A percentile compares a stretch with the other conserved stretches of the same genome.
Evolutionary conservation across 92 coral and sea anemone species (phyloP).

Genomic region (Actinostola sp.): DNA sequence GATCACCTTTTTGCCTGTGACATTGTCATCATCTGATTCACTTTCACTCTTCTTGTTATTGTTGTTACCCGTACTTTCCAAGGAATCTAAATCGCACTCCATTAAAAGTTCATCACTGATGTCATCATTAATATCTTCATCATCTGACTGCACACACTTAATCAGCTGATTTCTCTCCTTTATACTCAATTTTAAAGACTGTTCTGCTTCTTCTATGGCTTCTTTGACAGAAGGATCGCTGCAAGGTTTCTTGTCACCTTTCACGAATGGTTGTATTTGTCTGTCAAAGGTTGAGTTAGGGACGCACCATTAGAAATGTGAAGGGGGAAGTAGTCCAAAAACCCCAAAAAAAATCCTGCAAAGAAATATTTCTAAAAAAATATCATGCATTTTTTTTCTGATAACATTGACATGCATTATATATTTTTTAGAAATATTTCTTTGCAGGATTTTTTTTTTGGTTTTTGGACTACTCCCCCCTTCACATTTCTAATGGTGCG

Average conservation of each 20-base stretch:
- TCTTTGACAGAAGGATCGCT: constrained; percentile 47
- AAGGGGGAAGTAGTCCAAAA: too few relatives aligned
- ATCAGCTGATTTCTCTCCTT: constrained; percentile 62
- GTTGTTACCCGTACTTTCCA: constrained; percentile 27
- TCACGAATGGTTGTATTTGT: constrained; percentile 61
- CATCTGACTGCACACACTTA: constrained; percentile 68
- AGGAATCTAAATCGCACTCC: constrained; percentile 33
- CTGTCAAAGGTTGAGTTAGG: constrained; percentile 26
- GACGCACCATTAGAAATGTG: not conserved
- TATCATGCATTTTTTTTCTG: too few relatives aligned
- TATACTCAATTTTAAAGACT: constrained; percentile 46
- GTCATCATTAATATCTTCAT: constrained; percentile 52
- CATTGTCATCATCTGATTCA: constrained; percentile 54
- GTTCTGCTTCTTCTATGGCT: constrained; percentile 66
- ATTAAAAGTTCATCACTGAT: constrained; percentile 29
- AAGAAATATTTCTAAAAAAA: too few relatives aligned
- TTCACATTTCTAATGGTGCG: too few relatives aligned
- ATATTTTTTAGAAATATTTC: too few relatives aligned
- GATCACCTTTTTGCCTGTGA: constrained; percentile 80
- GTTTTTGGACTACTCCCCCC: too few relatives aligned
- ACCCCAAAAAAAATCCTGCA: too few relatives aligned
- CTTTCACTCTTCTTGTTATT: constrained; percentile 19
- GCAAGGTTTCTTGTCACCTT: constrained; percentile 39
- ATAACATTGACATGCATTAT: too few relatives aligned
- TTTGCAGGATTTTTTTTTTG: too few relatives aligned